Evolutionary conservation across 2,797 vertebrate genomes (phyloP).

Genomic region (Enteromius radiatus): DNA sequence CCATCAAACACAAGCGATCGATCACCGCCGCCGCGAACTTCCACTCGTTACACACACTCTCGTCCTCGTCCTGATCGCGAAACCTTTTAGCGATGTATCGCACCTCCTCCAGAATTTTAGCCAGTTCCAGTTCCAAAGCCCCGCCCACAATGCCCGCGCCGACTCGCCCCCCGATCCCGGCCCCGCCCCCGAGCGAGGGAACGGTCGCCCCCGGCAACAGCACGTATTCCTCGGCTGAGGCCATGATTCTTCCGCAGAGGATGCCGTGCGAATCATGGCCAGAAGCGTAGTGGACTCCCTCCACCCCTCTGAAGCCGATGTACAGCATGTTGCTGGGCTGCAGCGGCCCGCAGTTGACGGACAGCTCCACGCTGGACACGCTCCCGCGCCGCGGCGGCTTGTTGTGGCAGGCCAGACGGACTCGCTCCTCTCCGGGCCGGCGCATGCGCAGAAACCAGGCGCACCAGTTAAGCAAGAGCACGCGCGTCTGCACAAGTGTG

Average conservation of each 20-base stretch:
- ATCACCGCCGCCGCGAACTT: conserved; percentile 95
- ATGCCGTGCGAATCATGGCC: conserved; percentile 70
- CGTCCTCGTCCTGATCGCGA: conserved; percentile 86
- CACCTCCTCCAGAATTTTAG: conserved; percentile 87
- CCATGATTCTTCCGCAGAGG: conserved; percentile 65
- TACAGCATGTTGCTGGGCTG: conserved; percentile 86
- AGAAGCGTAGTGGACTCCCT: conserved; percentile 76
- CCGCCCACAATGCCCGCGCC: not conserved
- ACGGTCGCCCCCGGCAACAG: conserved; percentile 66
- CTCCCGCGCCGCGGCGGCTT: conserved; percentile 80
- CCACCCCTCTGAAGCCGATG: conserved; percentile 85
- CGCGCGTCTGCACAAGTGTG: conserved; percentile 79
- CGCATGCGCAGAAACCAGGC: conserved; percentile 98
- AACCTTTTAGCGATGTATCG: conserved; percentile 85
- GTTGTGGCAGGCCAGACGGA: conserved; percentile 84
- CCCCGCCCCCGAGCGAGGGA: conserved; percentile 42
- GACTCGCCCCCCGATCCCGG: conserved; percentile 3
- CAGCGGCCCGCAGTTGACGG: conserved; percentile 70
- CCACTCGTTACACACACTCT: conserved; percentile 89
- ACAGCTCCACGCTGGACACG: conserved; percentile 86
- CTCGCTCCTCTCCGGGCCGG: conserved; percentile 86
- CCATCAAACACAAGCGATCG: conserved; percentile 94
- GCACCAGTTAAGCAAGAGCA: conserved; percentile 94
- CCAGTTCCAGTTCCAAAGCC: conserved; percentile 69
- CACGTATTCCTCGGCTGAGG: conserved; percentile 69